A percentile compares a stretch with the other conserved stretches of the same genome.
Evolutionary conservation across 1,140 invertebrate genomes (phyloP).

Genomic region (Heliconius hewitsoni): DNA sequence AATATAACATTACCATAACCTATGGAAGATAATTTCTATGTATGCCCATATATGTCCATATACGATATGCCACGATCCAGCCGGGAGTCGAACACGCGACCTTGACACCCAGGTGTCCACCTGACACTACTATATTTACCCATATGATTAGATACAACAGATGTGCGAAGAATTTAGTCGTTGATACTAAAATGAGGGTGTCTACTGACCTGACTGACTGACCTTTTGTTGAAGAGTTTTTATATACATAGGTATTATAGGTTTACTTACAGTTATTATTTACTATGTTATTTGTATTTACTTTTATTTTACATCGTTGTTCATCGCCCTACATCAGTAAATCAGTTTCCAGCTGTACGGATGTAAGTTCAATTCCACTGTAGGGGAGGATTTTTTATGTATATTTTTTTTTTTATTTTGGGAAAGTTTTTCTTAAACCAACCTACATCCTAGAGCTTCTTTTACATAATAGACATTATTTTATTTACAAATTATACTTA

Average conservation of each 20-base stretch:
- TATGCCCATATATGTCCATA: not conserved
- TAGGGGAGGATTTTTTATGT: no score
- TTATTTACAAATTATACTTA: no score
- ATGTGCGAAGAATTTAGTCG: not conserved
- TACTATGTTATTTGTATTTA: no score
- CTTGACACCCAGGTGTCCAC: slow-evolving; percentile 29
- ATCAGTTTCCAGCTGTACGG: no score
- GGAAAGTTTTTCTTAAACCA: no score
- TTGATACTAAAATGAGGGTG: not conserved
- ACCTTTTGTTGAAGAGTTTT: not conserved
- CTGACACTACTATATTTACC: not conserved
- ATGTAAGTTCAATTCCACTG: no score
- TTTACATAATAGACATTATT: no score
- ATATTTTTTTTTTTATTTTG: no score
- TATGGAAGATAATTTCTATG: not conserved
- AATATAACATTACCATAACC: not conserved
- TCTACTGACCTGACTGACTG: slow-evolving; percentile 6
- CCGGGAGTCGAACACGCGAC: slow-evolving; percentile 21
- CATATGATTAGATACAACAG: not conserved
- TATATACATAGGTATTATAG: not conserved
- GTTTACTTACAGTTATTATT: no score
- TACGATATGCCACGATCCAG: not conserved
- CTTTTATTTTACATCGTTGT: no score
- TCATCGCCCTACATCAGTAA: no score
- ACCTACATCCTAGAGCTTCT: no score